Evolutionary conservation across 2,113 vertebrate species (phyloP), one percentile per base, ranked within the genome.

Genomic region (Diphyllodes magnificus): DNA sequence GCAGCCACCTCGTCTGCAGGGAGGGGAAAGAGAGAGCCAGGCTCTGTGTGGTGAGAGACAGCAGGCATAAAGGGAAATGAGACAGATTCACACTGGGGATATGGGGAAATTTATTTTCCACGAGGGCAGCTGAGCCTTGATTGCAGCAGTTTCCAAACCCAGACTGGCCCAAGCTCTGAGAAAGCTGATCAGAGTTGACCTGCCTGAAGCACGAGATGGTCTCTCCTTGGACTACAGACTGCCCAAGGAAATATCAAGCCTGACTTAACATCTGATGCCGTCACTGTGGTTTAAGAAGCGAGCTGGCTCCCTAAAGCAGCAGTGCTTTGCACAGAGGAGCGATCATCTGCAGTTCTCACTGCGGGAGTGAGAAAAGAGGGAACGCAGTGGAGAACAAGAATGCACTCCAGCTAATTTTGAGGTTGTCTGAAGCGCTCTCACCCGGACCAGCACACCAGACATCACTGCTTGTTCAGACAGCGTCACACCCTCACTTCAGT

Each of bases 11-110:
- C 12, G 11, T 22, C 15, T 54, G 13, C 54, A 66, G 53, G n/a
- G 20, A 53, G 23, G 25, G 13, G 30, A 37, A 3, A 24, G 42
- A 63, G 10, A 54, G 33, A 68, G 13, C 21, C 70, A 90, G 47
- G 42, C 59, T 45, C 45, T 65, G 14, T 33, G 25, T 64, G 20
- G 12, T 28, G 23, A 49, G 39, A 65, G 11, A 18, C 60, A 69
- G 5, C 16, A 23, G 21, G 13, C 16, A 25, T n/a, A 9, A 57
- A 45, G 47, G 6, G 42, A 42, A 71, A 49, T 0, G 2, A 64
- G 35, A 56, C 10, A 40, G 10, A 11, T 56, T 42, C 25, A 17
- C 13, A 5, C 27, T 12, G 49, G 20, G 37, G 11, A 14, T 12
- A 4, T 0, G 10, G 39, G 35, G 54, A 44, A 25, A 35, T 37